Evolutionary conservation across 2,797 vertebrate species (phyloP).

Genomic region (Phoebastria nigripes): DNA sequence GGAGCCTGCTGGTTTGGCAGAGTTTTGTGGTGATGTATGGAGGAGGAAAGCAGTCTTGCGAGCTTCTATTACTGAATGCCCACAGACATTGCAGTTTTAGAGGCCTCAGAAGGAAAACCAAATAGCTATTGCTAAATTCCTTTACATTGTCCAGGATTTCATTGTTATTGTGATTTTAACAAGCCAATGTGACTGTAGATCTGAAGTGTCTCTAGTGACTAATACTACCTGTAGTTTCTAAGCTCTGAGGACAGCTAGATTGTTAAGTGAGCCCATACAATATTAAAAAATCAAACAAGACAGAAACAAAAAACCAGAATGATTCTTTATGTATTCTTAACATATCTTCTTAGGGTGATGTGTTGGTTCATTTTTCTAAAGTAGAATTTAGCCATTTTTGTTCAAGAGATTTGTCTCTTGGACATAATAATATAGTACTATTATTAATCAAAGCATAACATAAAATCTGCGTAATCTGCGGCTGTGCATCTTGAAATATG

Average conservation of each 20-base stretch:
- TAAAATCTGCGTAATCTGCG: neutral
- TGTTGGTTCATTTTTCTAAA: neutral
- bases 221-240: neutral
- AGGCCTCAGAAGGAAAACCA: neutral
- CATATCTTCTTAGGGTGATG: neutral
- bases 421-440: neutral
- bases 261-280: neutral
- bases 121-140: neutral
- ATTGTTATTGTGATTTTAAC: neutral
- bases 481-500: neutral
- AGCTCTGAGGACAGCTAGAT: neutral
- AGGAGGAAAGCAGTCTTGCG: neutral
- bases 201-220: neutral
- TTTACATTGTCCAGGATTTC: neutral
- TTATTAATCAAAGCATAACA: neutral
- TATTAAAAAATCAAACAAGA: neutral
- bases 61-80: neutral
- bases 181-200: neutral
- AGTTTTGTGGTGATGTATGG: neutral
- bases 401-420: neutral
- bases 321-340: neutral
- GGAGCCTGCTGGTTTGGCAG: neutral
- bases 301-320: neutral
- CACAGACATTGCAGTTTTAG: neutral
- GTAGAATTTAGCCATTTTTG: neutral